Base-by-base conservation (phyloP, 2,888 invertebrate species). In the Leucophenga montana region DNA sequence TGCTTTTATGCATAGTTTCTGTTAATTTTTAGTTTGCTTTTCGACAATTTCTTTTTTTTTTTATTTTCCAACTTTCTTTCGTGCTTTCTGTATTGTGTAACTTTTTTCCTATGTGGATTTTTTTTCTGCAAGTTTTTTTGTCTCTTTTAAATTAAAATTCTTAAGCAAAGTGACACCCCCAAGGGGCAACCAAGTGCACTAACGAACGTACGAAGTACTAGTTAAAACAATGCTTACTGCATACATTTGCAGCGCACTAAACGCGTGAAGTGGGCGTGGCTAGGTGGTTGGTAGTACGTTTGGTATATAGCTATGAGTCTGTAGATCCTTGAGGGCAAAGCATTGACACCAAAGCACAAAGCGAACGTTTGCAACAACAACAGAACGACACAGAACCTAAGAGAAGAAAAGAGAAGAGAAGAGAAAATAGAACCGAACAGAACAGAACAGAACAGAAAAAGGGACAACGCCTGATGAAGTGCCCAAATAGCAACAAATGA, bases 401-500 rank as follows among this genome's bases (percentile, higher is more conserved):
- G 20, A 20, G 22, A 56, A 20, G 9, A 56, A 56, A 18, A 56
- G 56, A 18, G 20, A n/a, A n/a, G n/a, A n/a, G 27, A 2, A 27
- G 27, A 27, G 27, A 27, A 27, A n/a, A n/a, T n/a, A n/a, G 27
- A 27, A 27, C 27, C 27, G 27, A 27, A 27, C 3, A 27, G 27
- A 27, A 27, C 4, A 27, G 27, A 27, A 18, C 3, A 3, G 61
- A 44, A 70, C 9, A 18, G 73, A 74, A 84, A 81, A 74, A 83
- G 85, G 81, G 78, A 80, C 81, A 82, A 83, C 81, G 81, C 77
- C 85, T 82, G 81, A 84, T 82, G 83, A 84, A 84, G 81, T 84
- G 81, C 83, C 83, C 82, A 82, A 82, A 82, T 84, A 46, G 62
- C 46, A 44, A 27, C 61, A 64, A 64, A 46, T 64, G 48, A 64